Evolutionary conservation across 2,888 invertebrate genomes (phyloP).

Genomic region (Pristionchus arcanus): DNA sequence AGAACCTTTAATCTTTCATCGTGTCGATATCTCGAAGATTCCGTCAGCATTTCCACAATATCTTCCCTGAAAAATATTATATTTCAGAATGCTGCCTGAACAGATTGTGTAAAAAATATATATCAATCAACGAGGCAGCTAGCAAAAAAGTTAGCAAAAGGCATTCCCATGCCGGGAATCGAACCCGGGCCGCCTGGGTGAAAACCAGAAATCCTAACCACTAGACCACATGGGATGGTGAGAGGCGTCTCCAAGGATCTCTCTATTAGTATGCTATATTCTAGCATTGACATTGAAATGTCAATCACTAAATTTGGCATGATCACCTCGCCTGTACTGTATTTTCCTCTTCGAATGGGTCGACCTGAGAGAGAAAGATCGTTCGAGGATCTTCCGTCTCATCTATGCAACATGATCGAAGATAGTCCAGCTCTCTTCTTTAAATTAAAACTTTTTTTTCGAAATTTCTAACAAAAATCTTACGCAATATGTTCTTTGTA

Average conservation of each 20-base stretch:
- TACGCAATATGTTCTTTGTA: not conserved
- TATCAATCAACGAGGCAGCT: no score
- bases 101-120: no score
- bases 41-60: not conserved
- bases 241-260: no score
- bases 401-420: not conserved
- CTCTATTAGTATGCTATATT: no score
- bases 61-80: not conserved
- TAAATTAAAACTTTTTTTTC: not conserved
- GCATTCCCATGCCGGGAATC: conserved; percentile 77
- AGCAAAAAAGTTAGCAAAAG: not conserved
- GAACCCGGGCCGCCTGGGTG: conserved; percentile 78
- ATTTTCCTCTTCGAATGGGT: not conserved
- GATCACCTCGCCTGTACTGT: not conserved
- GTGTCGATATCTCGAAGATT: not conserved
- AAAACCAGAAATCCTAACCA: conserved; percentile 78
- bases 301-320: not conserved
- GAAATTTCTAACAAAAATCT: not conserved
- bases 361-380: not conserved
- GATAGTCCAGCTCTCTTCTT: not conserved
- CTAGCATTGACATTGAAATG: no score
- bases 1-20: not conserved
- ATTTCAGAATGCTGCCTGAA: not conserved
- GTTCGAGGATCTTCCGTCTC: not conserved
- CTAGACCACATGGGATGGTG: conserved; percentile 73